These are phyloP conservation scores for Acleris holmiana DNA, from an alignment of 2,888 invertebrate genomes.

Conservation along the genomic window DNA sequence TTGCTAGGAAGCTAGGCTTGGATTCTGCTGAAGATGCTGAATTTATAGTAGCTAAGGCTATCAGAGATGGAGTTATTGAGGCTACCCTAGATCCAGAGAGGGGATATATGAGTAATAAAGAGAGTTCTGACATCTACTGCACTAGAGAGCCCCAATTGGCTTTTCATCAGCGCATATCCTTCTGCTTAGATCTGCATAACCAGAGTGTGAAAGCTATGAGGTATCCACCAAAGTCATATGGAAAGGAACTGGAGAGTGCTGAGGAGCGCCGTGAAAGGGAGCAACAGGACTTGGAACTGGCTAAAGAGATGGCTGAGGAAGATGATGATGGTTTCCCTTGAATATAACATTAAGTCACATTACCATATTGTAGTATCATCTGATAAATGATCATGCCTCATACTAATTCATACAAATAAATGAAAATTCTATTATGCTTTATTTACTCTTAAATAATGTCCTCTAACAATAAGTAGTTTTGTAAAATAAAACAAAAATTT, in stretches of 20 bases:
- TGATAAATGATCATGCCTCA: constrained; percentile 20
- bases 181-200: constrained; percentile 98
- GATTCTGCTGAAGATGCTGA: constrained; percentile 99
- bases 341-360: constrained; percentile 39
- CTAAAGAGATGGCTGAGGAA: constrained; percentile 99
- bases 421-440: background rate
- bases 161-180: constrained; percentile 98
- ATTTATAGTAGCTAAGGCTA: constrained; percentile 99
- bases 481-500: no score
- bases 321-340: constrained; percentile 95
- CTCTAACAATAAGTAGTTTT: no score
- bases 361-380: constrained; percentile 24
- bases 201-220: constrained; percentile 99
- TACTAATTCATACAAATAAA: constrained; percentile 13
- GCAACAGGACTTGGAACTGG: constrained; percentile 98
- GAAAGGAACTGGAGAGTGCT: constrained; percentile 98
- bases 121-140: constrained; percentile 98
- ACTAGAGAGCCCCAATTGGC: constrained; percentile 98
- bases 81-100: constrained; percentile 97
- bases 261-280: constrained; percentile 98
- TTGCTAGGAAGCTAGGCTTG: constrained; percentile 96
- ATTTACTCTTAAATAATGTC: background rate
- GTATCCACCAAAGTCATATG: constrained; percentile 99
- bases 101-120: constrained; percentile 98
- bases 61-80: constrained; percentile 99